phyloP scores from a whole-genome alignment of 2,797 vertebrate genomes.

The Poecile montanus region DNA sequence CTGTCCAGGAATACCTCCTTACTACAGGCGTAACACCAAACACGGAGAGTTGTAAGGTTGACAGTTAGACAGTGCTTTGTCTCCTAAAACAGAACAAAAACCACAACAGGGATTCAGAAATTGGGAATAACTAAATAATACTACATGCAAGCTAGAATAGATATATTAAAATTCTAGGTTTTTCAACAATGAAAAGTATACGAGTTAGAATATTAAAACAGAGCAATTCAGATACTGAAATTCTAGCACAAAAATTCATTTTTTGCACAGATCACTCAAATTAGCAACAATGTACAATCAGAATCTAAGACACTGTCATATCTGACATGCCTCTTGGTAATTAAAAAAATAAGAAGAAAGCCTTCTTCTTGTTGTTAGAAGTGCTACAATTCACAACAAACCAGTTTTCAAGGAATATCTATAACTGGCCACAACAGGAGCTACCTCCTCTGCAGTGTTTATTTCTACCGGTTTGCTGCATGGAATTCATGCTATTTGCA shows the following conservation, averaged over 20 bases:
- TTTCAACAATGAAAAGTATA: neutral
- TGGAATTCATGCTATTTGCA: neutral
- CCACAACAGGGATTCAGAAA: neutral
- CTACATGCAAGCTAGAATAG: neutral
- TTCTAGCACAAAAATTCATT: neutral
- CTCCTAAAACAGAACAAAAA: conserved; percentile 78
- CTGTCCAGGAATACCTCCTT: conserved; percentile 97
- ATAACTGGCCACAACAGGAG: neutral
- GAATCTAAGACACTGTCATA: neutral
- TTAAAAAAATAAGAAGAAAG: neutral
- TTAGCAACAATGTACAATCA: neutral
- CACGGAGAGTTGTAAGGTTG: conserved; percentile 95
- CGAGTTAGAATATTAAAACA: neutral
- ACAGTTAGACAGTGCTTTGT: conserved; percentile 95
- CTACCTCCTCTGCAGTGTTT: neutral
- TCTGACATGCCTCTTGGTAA: neutral
- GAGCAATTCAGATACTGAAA: neutral
- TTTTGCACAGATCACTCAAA: neutral
- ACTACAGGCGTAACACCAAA: conserved; percentile 98
- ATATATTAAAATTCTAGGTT: neutral
- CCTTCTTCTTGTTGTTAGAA: neutral
- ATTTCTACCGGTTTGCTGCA: neutral
- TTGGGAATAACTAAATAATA: neutral
- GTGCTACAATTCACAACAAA: neutral
- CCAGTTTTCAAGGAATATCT: neutral